Conservation (phyloP, 2,888 invertebrate species). For the Mechanitis mazaeus region DNA sequence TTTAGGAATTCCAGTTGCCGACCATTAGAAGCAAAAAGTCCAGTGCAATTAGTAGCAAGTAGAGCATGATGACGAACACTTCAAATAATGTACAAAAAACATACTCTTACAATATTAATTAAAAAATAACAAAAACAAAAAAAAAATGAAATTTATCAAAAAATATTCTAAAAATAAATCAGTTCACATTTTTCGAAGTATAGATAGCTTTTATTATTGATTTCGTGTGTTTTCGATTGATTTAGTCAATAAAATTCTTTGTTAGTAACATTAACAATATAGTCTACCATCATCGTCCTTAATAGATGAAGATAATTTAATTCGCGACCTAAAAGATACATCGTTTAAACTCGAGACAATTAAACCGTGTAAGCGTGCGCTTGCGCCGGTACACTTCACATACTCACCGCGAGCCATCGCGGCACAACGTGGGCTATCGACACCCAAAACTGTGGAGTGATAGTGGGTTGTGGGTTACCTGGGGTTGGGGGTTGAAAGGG, state of each 20-base stretch:
- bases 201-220: too few relatives aligned
- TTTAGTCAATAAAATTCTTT: too few relatives aligned
- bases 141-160: too few relatives aligned
- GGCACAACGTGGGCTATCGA: slow-evolving; percentile 51
- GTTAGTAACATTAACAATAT: too few relatives aligned
- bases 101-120: background rate
- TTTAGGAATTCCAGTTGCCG: background rate
- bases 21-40: background rate
- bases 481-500: slow-evolving; percentile 59
- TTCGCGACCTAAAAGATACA: slow-evolving; percentile 29
- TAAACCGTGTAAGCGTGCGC: slow-evolving; percentile 45
- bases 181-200: too few relatives aligned
- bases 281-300: slow-evolving; percentile 20
- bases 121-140: background rate
- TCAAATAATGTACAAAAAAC: background rate
- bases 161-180: too few relatives aligned
- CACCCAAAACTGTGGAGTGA: slow-evolving; percentile 24
- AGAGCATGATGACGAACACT: background rate
- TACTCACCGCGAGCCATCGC: slow-evolving; percentile 62
- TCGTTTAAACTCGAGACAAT: slow-evolving; percentile 53
- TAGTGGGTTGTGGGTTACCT: slow-evolving; percentile 22
- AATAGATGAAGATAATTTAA: slow-evolving; percentile 31
- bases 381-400: slow-evolving; percentile 71
- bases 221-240: too few relatives aligned
- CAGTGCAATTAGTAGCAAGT: background rate